Conservation (phyloP, 2,797 vertebrate species). For the Acrocephalus scirpaceus region DNA sequence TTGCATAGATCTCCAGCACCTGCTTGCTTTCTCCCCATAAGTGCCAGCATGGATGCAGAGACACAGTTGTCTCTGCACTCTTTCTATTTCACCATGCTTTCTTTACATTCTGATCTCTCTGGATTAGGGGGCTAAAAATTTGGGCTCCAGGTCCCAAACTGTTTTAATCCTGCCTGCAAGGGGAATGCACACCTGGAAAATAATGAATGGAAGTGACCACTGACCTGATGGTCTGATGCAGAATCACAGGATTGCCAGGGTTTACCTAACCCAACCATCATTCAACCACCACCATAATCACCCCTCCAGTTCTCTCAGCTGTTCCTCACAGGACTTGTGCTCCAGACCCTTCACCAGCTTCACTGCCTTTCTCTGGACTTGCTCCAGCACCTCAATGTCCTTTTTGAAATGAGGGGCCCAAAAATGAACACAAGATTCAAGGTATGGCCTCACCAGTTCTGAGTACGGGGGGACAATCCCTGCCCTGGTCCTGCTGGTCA, state of each 20-base stretch:
- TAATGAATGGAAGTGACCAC: background rate
- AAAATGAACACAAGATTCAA: background rate
- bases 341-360: background rate
- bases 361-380: background rate
- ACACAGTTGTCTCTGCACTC: background rate
- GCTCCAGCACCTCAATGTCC: background rate
- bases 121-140: background rate
- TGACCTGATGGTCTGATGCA: background rate
- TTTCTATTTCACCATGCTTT: background rate
- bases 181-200: background rate
- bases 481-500: background rate
- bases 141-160: background rate
- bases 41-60: background rate
- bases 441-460: background rate
- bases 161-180: background rate
- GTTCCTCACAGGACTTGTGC: background rate
- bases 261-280: background rate
- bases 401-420: background rate
- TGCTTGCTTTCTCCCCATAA: background rate
- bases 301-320: background rate
- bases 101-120: background rate
- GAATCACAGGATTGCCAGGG: background rate
- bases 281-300: background rate
- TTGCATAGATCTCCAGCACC: background rate
- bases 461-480: background rate